Evolutionary conservation across 2,888 invertebrate species (phyloP).

Genomic region (Microchrysa polita): DNA sequence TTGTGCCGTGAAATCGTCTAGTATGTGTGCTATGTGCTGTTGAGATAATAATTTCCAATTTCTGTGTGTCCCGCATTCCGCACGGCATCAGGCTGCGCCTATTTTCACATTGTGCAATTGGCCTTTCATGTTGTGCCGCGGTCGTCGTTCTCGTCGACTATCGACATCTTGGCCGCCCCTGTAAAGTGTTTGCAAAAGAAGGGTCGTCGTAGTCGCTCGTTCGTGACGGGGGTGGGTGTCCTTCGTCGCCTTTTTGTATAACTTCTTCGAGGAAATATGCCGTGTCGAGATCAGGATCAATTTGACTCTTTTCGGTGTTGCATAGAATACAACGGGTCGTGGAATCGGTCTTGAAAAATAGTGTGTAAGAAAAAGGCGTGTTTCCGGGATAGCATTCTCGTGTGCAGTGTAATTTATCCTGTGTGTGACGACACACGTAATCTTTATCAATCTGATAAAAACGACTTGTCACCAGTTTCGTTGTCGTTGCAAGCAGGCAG

Average conservation of each 20-base stretch:
- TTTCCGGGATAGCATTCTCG: background rate
- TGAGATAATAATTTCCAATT: too few species aligned
- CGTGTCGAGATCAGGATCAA: constrained; percentile 2
- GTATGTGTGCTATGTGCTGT: too few species aligned
- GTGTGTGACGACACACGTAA: background rate
- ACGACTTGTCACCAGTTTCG: background rate
- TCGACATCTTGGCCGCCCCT: constrained; percentile 14
- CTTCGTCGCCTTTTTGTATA: background rate
- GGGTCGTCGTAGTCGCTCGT: background rate
- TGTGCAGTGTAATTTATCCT: background rate
- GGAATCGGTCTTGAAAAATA: constrained; percentile 4
- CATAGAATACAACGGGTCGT: background rate
- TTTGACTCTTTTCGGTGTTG: background rate
- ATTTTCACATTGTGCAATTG: too few species aligned
- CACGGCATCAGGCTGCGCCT: too few species aligned
- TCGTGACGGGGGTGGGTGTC: constrained; percentile 17
- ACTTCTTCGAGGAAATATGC: constrained; percentile 3
- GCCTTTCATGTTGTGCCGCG: too few species aligned
- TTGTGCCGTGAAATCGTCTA: too few species aligned
- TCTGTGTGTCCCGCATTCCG: too few species aligned
- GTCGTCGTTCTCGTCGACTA: background rate
- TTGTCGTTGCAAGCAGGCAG: background rate
- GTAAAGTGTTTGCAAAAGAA: constrained; percentile 21
- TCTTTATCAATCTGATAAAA: background rate
- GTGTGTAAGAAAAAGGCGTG: background rate